Conservation (phyloP, 92 coral and sea anemone genomes). For the Siderastrea radians region DNA sequence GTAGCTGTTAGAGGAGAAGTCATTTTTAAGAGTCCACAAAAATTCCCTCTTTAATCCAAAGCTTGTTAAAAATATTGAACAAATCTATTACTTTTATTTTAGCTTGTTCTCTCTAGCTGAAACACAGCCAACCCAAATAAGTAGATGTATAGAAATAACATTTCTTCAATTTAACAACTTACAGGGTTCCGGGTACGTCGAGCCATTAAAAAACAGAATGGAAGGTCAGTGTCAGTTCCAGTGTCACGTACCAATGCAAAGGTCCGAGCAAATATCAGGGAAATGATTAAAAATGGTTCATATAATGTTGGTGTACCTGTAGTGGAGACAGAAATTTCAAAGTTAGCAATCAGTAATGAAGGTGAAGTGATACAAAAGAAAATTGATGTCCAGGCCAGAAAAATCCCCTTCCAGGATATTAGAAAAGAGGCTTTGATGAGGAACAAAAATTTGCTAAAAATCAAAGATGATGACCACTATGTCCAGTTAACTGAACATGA, state of each 20-base stretch:
- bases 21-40: too few species aligned
- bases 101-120: too few species aligned
- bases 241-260: too few species aligned
- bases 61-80: too few species aligned
- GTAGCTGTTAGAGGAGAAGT: too few species aligned
- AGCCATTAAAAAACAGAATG: constrained; percentile 37
- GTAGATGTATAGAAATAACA: too few species aligned
- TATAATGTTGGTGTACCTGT: constrained; percentile 53
- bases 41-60: too few species aligned
- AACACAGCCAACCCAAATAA: too few species aligned
- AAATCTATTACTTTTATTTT: too few species aligned
- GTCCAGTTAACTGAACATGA: constrained; percentile 31
- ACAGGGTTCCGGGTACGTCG: constrained; percentile 37
- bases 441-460: constrained; percentile 15
- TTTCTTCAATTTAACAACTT: background rate
- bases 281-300: constrained; percentile 32
- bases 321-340: too few species aligned
- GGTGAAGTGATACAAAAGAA: constrained; percentile 38
- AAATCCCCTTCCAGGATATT: constrained; percentile 60
- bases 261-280: constrained; percentile 27
- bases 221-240: constrained; percentile 43
- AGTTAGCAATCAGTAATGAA: too few species aligned
- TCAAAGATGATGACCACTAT: constrained; percentile 29
- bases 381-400: constrained; percentile 49
- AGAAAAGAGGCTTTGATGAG: constrained; percentile 47